A percentile compares a stretch with the other conserved stretches of the same genome.
Conservation (phyloP, 2,797 vertebrate species). For the Micrastur ruficollis region DNA sequence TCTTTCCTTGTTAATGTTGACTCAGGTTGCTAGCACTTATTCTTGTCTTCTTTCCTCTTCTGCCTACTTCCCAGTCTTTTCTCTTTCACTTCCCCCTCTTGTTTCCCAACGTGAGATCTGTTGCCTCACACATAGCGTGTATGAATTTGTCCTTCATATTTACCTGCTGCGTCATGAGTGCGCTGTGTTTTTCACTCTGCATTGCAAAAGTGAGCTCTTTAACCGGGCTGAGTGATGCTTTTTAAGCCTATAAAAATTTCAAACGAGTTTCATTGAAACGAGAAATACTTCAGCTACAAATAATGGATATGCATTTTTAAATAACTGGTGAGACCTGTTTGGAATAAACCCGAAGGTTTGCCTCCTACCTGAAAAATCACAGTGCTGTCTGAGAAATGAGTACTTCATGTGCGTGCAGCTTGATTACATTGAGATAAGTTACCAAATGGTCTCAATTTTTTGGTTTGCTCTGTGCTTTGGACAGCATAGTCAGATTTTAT, state of each 20-base stretch:
- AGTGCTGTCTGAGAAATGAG: neutral
- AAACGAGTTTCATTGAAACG: neutral
- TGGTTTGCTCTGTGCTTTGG: neutral
- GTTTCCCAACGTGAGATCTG: neutral
- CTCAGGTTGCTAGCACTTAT: slow-evolving; percentile 61
- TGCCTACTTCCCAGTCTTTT: slow-evolving; percentile 43
- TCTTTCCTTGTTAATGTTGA: slow-evolving; percentile 67
- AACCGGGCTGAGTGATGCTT: neutral
- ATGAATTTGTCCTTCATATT: neutral
- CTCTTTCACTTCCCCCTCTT: slow-evolving; percentile 47
- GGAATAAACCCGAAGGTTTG: neutral
- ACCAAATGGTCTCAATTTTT: neutral
- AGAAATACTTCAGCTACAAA: neutral
- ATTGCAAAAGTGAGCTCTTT: neutral
- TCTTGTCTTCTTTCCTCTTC: slow-evolving; percentile 50
- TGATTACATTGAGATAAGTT: neutral
- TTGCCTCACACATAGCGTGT: neutral
- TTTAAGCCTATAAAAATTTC: slow-evolving; percentile 1
- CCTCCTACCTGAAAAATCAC: slow-evolving; percentile 6
- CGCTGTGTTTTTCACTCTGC: neutral
- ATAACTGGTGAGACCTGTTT: neutral
- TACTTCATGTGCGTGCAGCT: neutral
- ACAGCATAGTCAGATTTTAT: neutral
- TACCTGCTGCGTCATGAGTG: neutral
- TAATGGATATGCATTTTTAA: neutral